Conservation (phyloP, 2,113 vertebrate species). For the human (Homo sapiens) region DNA sequence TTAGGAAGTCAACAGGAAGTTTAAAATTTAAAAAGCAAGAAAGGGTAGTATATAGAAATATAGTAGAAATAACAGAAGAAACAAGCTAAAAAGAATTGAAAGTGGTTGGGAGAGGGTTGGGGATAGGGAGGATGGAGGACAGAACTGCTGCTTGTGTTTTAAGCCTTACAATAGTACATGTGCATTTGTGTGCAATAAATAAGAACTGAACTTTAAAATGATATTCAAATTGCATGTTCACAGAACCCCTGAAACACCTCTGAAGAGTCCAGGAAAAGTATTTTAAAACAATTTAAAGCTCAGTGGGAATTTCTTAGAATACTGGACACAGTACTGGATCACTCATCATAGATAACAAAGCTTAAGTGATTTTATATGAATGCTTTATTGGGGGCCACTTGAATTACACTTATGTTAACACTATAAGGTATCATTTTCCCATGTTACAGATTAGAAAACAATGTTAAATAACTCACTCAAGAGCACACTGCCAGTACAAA, state of each 20-base stretch:
- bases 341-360: background rate
- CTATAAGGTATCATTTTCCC: background rate
- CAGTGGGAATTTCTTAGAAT: background rate
- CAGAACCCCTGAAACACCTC: background rate
- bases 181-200: background rate
- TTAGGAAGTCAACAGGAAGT: background rate
- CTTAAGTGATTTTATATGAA: background rate
- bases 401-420: background rate
- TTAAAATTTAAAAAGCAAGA: background rate
- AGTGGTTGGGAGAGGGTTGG: background rate
- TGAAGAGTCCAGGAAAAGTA: background rate
- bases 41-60: background rate
- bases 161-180: background rate
- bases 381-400: background rate
- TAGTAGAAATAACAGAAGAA: background rate
- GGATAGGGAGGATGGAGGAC: background rate
- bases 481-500: background rate
- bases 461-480: background rate
- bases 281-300: background rate
- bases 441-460: background rate
- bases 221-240: background rate
- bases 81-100: background rate
- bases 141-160: background rate
- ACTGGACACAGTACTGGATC: background rate
- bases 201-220: conserved; percentile 2